Base-by-base conservation (phyloP, 1,140 invertebrate species). In the Lasioglossum baleicum region DNA sequence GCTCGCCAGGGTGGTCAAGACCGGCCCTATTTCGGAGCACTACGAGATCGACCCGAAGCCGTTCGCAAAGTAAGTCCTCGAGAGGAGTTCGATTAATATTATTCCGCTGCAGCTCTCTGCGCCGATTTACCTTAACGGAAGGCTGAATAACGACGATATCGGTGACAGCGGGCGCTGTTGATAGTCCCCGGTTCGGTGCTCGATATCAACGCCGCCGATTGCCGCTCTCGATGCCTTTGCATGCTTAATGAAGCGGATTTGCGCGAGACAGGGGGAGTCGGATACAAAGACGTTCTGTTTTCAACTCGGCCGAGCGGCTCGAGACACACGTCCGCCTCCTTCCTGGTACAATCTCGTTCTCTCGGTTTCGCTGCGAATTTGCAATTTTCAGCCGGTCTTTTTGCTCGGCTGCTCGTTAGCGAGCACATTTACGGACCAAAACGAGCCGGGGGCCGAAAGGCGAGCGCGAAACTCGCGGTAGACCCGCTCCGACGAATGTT, bases 21-120 rank as follows among this genome's bases (percentile, higher is more conserved):
- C 91, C 10, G 90, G 91, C 0, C 91, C 92, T 0, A 93, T 93
- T 72, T 83, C 89, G 11, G 92, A 93, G 60, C 90, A 92, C 69
- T 93, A 92, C 75, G 92, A 93, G 73, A 92, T 93, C 70, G 92
- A 93, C 48, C 82, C 91, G 0, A 93, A 92, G 82, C 92, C 92
- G 6, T 93, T 93, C 74, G 92, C 92, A 15, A 93, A 92, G 92
- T 92, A 82, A 89, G 80, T 53, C 42, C 26, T 35, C 26, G 61
- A 15, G 61, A 15, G 51, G 13, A 53, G 51, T 20, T 20, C 7
- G 17, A 53, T 53, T 53, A 53, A 6, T 20, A 3, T 15, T 53
- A 44, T 35, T 35, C 35, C 35, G 0, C 35, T 44, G 44, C 44
- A 13, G 11, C 44, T 48, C n/a, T 11, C 8, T n/a, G 44, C 44